Evolutionary conservation across 2,113 vertebrate species (phyloP), one percentile per base, ranked within the genome.

Genomic region (Grantiella picta): DNA sequence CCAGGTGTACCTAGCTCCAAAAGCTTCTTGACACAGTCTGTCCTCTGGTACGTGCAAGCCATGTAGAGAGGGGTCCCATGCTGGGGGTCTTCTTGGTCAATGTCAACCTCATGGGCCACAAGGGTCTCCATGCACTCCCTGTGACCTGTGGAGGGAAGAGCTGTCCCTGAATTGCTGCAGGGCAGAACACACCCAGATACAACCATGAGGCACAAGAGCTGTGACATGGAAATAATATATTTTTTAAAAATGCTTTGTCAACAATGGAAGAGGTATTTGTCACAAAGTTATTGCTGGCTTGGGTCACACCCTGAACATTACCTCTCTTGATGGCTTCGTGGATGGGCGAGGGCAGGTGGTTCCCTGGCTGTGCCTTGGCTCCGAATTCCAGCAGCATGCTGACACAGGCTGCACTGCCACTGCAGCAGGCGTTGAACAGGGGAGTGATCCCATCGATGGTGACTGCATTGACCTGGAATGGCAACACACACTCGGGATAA

Each of bases 91-190:
- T 99, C 98, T 94, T 98, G 93, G 90, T 99, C 98, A 80, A 99
- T 97, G 66, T 98, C 97, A 78, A 98, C 98, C 22, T 98, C 98
- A 38, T 97, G 97, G 31, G 98, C 97, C 95, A 99, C 94, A 61
- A 99, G 98, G 95, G 99, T 97, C 94, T 99, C 98, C 98, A 99
- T 98, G 96, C 99, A 99, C 45, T 99, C 98, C 87, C 96, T 98
- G 97, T 99, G 98, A 95, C 98, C 99, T 99, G 95, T 61, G 53
- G 22, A 68, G 64, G 92, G 33, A 90, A 79, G 40, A 89, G 44
- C 60, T 2, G 5, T 17, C 91, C 47, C 36, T 47, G 69, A 59
- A 45, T 9, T 12, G 24, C 40, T 52, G 40, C n/a, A 53, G 49
- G 65, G 72, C 31, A 69, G 61, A 60, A 63, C 44, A 81, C 44